Conservation (phyloP, 1,140 invertebrate genomes). For the Psilanteris sp. region DNA sequence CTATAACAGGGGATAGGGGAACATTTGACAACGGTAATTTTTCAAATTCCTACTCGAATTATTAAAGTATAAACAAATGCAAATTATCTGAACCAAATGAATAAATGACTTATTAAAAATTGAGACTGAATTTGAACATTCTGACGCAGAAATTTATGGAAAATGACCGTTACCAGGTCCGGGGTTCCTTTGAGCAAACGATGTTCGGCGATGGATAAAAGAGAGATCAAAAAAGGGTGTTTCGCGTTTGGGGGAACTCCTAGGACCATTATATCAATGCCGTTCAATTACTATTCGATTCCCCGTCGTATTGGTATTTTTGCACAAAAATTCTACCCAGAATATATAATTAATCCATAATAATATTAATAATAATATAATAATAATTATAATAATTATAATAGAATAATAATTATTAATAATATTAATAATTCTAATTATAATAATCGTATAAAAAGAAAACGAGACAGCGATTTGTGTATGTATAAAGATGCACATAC, state of each 20-base stretch:
- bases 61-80: not conserved
- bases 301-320: constrained; percentile 22
- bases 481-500: constrained; percentile 23
- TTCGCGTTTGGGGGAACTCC: constrained; percentile 8
- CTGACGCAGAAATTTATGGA: not conserved
- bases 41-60: not conserved
- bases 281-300: constrained; percentile 17
- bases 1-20: constrained; percentile 64
- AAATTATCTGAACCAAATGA: not conserved
- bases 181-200: constrained; percentile 38
- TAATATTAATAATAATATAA: constrained; percentile 7
- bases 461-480: constrained; percentile 30
- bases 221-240: constrained; percentile 37
- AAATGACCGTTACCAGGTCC: constrained; percentile 6
- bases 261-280: not conserved
- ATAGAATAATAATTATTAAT: constrained; percentile 12
- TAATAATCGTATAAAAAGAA: constrained; percentile 41
- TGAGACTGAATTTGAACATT: not conserved
- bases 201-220: constrained; percentile 33
- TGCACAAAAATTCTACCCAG: constrained; percentile 47
- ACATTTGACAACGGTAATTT: constrained; percentile 12
- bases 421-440: constrained; percentile 17
- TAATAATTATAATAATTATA: constrained; percentile 10
- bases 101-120: not conserved
- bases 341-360: constrained; percentile 31